These are phyloP conservation scores for Phaethon lepturus DNA, from an alignment of 2,113 vertebrate genomes.

Conservation along the genomic window DNA sequence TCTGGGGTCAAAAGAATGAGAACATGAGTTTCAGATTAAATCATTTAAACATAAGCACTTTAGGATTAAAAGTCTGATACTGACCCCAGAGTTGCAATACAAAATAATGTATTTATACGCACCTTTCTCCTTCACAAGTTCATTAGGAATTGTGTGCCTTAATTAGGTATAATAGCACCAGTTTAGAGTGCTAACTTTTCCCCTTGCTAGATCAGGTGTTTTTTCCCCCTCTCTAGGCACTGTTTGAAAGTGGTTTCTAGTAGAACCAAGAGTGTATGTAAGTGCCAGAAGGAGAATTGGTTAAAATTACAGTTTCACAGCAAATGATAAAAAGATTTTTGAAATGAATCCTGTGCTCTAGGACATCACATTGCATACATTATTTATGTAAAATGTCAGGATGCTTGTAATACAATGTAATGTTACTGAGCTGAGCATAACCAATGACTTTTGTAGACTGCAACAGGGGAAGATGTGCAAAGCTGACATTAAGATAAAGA, in stretches of 20 bases:
- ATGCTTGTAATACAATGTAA: slow-evolving; percentile 13
- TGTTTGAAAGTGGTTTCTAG: neutral
- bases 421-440: neutral
- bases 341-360: neutral
- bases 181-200: neutral
- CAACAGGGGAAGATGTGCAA: neutral
- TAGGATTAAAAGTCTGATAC: neutral
- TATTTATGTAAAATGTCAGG: slow-evolving; percentile 1
- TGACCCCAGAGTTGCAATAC: neutral
- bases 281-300: neutral
- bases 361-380: neutral
- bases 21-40: neutral
- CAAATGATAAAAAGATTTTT: neutral
- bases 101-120: neutral
- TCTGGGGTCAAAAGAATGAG: neutral
- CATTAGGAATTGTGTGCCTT: accelerated
- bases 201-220: neutral
- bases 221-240: neutral
- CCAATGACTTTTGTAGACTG: neutral
- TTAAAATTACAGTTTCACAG: neutral
- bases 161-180: neutral
- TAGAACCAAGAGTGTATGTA: neutral
- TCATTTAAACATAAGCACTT: neutral
- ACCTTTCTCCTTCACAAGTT: neutral
- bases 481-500: neutral